Base-by-base conservation (phyloP, 2,797 vertebrate species). In the Myotis vivesi region DNA sequence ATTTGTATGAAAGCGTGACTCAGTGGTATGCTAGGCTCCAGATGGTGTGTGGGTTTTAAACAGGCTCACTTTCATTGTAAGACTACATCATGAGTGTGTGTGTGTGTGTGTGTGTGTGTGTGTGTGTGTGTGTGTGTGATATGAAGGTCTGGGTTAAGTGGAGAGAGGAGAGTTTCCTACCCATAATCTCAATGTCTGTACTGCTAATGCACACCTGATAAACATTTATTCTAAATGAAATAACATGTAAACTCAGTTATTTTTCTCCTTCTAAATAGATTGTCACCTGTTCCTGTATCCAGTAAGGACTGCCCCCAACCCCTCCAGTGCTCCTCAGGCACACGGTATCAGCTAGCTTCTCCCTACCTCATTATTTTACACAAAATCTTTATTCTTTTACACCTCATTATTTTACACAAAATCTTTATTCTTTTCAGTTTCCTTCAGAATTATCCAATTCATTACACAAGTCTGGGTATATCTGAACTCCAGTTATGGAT, bases 291-390 rank as follows among this genome's bases (percentile, higher is more conserved):
- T 19, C 8, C 25, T 73, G 5, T 13, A 17, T 72, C 64, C 30
- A 59, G 2, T 69, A 71, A 53, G 7, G 11, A 72, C 22, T 23
- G 44, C 10, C 69, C 19, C 17, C 22, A 73, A 5, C 0, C 1
- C 7, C 4, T 3, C 2, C 0, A 23, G 8, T 9, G 0, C 3
- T 88, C 8, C 15, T 51, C 41, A 10, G 28, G 1, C 2, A 25
- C 0, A 30, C 1, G 2, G 0, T 89, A 33, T 92, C 36, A 41
- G 12, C 8, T 17, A 55, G 7, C 6, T n/a, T 83, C 23, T 88
- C 53, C 5, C 1, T 86, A 1, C 33, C 13, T 94, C 16, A 7
- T 20, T 8, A 30, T 38, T 68, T 49, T 30, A 57, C 33, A 77
- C 1, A 85, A 2, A 91, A 22, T 55, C 25, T 59, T 16, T n/a